Conservation (phyloP, 2,113 vertebrate genomes). For the Butorides virescens region DNA sequence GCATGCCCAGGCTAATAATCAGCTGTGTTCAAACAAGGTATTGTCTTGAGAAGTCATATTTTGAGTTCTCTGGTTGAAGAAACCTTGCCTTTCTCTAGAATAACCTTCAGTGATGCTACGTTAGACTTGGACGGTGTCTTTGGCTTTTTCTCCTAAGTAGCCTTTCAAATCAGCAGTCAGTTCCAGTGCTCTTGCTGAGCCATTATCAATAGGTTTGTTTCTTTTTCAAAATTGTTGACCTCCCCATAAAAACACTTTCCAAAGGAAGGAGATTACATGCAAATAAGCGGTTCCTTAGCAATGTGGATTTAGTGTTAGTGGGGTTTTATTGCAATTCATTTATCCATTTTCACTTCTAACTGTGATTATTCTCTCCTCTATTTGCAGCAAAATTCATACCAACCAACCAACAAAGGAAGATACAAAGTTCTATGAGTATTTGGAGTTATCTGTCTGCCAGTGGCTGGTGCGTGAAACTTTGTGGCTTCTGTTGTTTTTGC, state of each 20-base stretch:
- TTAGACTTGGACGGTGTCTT: neutral
- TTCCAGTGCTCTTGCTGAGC: neutral
- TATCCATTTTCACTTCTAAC: neutral
- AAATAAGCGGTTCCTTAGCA: too few relatives aligned
- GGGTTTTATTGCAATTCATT: neutral
- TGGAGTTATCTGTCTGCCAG: conserved; percentile 41
- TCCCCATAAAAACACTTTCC: neutral
- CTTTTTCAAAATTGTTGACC: neutral
- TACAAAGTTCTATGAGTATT: conserved; percentile 94
- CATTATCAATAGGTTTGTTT: neutral
- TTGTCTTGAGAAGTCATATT: neutral
- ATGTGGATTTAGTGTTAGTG: neutral
- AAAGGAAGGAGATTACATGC: neutral
- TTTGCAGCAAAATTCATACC: conserved; percentile 98
- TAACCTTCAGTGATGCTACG: neutral
- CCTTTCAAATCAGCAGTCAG: neutral
- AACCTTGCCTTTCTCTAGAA: neutral
- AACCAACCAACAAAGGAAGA: conserved; percentile 97
- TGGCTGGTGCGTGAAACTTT: conserved; percentile 64
- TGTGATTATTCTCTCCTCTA: conserved; percentile 13
- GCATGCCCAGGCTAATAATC: neutral
- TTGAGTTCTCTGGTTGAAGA: neutral
- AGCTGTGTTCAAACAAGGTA: neutral
- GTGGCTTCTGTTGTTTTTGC: conserved; percentile 68
- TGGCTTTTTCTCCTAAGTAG: neutral